A percentile compares a stretch with the other conserved stretches of the same genome.
Conservation (phyloP, 2,888 invertebrate genomes). For the Lithophane leautieri region DNA sequence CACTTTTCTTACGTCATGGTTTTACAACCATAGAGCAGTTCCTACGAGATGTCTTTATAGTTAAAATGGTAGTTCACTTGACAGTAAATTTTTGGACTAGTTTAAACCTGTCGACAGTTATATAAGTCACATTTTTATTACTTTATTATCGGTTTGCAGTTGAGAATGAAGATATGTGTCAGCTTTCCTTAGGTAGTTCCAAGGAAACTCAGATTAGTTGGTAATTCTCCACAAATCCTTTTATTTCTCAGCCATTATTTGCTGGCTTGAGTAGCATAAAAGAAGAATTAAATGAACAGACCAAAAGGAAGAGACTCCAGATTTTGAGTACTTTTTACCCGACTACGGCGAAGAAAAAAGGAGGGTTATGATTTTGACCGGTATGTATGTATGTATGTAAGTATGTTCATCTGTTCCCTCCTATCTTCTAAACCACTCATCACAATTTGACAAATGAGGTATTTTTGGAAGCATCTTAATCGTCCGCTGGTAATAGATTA, state of each 20-base stretch:
- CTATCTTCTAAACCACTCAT: too few species aligned
- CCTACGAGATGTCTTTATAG: slow-evolving; percentile 54
- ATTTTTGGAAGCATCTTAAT: too few species aligned
- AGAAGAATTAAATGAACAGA: too few species aligned
- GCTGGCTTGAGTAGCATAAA: neutral
- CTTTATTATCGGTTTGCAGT: slow-evolving; percentile 54
- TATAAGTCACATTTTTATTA: slow-evolving; percentile 64
- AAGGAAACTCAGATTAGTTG: neutral
- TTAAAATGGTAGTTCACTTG: slow-evolving; percentile 56
- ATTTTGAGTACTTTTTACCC: too few species aligned
- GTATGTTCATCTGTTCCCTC: too few species aligned
- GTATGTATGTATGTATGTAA: too few species aligned
- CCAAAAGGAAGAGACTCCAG: neutral
- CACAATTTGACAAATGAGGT: too few species aligned
- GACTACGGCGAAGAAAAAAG: too few species aligned
- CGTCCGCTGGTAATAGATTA: too few species aligned
- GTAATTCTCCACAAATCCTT: neutral
- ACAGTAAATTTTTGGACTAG: slow-evolving; percentile 65
- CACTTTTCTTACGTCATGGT: neutral
- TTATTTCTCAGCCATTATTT: neutral
- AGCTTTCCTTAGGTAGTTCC: slow-evolving; percentile 8
- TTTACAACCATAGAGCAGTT: slow-evolving; percentile 52
- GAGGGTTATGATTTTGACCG: too few species aligned
- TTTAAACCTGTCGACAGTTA: slow-evolving; percentile 61
- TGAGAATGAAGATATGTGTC: slow-evolving; percentile 35